Conservation (phyloP, 1,140 invertebrate genomes). For the Drosophila albomicans region DNA sequence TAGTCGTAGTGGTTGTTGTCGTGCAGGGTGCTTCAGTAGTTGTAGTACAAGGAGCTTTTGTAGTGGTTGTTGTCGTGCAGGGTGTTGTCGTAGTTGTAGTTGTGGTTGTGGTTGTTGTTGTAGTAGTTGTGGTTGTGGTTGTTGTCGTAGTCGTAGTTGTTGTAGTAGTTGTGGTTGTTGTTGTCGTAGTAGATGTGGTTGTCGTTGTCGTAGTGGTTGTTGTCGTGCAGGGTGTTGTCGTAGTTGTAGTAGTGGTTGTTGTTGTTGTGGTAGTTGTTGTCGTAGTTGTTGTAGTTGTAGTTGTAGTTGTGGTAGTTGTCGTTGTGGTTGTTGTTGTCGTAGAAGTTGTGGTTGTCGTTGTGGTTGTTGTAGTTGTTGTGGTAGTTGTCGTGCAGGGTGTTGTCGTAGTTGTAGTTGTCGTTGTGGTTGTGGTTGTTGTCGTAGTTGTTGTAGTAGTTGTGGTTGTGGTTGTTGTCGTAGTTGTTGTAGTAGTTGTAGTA, state of each 20-base stretch:
- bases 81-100: not conserved
- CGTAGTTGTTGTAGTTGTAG: too few relatives aligned
- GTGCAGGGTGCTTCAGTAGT: too few relatives aligned
- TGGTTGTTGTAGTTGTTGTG: not conserved
- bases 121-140: not conserved
- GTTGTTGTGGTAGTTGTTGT: too few relatives aligned
- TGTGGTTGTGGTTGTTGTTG: not conserved
- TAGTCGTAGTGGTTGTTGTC: slow-evolving; percentile 1
- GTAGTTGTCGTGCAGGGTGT: not conserved
- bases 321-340: slow-evolving; percentile 1
- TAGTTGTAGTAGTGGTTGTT: too few relatives aligned
- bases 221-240: too few relatives aligned
- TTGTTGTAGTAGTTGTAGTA: not conserved
- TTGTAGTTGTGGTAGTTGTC: slow-evolving; percentile 1
- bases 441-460: slow-evolving; percentile 26
- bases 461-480: slow-evolving; percentile 17
- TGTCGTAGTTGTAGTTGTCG: too few relatives aligned
- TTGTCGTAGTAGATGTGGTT: not conserved
- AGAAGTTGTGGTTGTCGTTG: not conserved
- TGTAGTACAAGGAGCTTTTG: too few relatives aligned
- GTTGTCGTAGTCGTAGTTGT: slow-evolving; percentile 13
- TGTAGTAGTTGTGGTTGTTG: not conserved
- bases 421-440: not conserved
- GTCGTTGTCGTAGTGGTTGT: not conserved
- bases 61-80: slow-evolving; percentile 9